Percentiles rank a stretch among this genome's conserved stretches.
Evolutionary conservation across 2,888 invertebrate species (phyloP).

Genomic region (Coecobrya sp.): DNA sequence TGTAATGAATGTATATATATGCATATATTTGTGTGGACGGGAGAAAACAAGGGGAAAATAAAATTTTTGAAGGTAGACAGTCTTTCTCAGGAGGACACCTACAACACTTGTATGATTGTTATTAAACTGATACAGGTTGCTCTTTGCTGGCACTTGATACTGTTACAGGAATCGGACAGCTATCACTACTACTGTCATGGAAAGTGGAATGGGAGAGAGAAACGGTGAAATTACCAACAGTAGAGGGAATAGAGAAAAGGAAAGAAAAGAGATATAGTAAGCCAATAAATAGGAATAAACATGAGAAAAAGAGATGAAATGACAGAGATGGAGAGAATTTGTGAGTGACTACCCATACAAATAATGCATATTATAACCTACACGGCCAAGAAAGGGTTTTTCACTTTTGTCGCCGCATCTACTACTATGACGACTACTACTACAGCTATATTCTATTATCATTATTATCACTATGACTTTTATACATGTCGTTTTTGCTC

Average conservation of each 20-base stretch:
- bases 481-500: neutral
- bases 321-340: neutral
- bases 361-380: neutral
- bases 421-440: neutral
- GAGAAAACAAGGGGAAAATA: neutral
- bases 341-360: slow-evolving; percentile 14
- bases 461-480: neutral
- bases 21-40: neutral
- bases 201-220: slow-evolving; percentile 46
- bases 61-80: neutral
- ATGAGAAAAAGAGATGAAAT: slow-evolving; percentile 30
- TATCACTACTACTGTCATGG: neutral
- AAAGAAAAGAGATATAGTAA: slow-evolving; percentile 42
- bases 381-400: slow-evolving; percentile 30
- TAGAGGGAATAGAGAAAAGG: neutral
- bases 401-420: slow-evolving; percentile 4
- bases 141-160: neutral
- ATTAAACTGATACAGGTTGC: slow-evolving; percentile 1
- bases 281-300: neutral
- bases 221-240: slow-evolving; percentile 33
- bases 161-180: slow-evolving; percentile 5
- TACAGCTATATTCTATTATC: neutral
- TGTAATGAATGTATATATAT: too few relatives aligned
- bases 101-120: neutral
- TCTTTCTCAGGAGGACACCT: neutral